A percentile compares a stretch with the other conserved stretches of the same genome.
phyloP scores from a whole-genome alignment of 2,113 vertebrate genomes.

The Conger conger region DNA sequence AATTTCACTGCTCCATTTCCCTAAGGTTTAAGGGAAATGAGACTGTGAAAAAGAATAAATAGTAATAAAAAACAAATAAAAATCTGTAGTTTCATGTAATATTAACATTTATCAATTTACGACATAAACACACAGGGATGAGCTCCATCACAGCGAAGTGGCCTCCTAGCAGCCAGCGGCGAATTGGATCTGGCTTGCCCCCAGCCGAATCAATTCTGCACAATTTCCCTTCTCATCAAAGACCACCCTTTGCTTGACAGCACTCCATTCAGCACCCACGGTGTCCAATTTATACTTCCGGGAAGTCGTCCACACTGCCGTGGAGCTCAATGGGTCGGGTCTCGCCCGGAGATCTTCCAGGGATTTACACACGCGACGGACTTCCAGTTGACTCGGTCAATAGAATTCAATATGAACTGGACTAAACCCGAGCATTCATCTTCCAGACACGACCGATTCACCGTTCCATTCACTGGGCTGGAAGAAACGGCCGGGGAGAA shows the following conservation, averaged over 20 bases:
- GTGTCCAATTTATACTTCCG: neutral
- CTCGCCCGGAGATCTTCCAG: neutral
- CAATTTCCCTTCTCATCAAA: constrained; percentile 20
- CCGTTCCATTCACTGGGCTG: neutral
- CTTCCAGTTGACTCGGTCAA: constrained; percentile 8
- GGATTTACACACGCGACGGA: neutral
- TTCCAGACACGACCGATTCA: constrained; percentile 38
- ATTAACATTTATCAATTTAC: neutral
- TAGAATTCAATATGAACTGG: constrained; percentile 1
- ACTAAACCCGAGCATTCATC: constrained; percentile 30
- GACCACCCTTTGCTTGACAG: neutral
- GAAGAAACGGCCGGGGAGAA: constrained; percentile 4
- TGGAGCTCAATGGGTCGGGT: neutral
- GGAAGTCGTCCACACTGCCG: neutral
- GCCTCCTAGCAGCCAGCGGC: neutral
- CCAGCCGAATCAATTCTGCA: constrained; percentile 17
- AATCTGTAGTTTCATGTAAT: neutral
- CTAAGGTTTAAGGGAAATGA: constrained; percentile 30
- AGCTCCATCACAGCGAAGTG: neutral
- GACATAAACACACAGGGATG: neutral
- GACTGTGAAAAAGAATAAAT: constrained; percentile 22
- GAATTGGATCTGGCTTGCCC: neutral
- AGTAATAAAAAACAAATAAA: constrained; percentile 33
- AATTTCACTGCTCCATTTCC: constrained; percentile 44
- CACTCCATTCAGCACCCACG: neutral